phyloP scores from a whole-genome alignment of 2,797 vertebrate species.

The Harpagifer antarcticus region DNA sequence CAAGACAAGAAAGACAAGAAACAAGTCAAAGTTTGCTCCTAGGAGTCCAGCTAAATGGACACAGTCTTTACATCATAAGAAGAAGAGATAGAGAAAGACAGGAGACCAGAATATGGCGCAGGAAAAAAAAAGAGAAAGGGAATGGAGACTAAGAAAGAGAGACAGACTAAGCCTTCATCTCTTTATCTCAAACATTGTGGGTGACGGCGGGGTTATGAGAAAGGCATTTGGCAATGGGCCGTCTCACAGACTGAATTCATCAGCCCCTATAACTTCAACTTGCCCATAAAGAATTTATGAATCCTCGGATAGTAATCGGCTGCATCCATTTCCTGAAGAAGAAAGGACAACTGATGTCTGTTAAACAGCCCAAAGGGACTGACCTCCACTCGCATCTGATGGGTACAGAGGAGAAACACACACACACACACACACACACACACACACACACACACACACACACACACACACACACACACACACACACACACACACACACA shows the following conservation, averaged over 20 bases:
- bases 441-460: conserved; percentile 28
- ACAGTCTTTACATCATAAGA: conserved; percentile 50
- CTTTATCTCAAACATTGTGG: conserved; percentile 66
- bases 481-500: not conserved
- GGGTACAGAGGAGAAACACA: conserved; percentile 48
- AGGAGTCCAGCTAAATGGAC: conserved; percentile 53
- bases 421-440: conserved; percentile 27
- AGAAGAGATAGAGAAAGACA: conserved; percentile 22
- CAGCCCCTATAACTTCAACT: conserved; percentile 84
- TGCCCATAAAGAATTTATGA: conserved; percentile 91
- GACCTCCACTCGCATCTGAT: conserved; percentile 88
- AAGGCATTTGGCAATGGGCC: conserved; percentile 69
- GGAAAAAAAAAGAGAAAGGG: conserved; percentile 21
- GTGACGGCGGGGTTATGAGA: conserved; percentile 42
- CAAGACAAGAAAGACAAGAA: no score
- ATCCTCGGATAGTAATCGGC: conserved; percentile 91
- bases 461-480: conserved; percentile 11
- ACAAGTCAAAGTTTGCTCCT: conserved; percentile 47
- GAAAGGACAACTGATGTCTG: conserved; percentile 90
- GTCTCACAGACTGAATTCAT: conserved; percentile 85
- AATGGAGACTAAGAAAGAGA: conserved; percentile 32
- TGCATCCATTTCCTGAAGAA: conserved; percentile 90
- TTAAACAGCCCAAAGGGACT: conserved; percentile 91
- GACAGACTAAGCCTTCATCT: conserved; percentile 62
- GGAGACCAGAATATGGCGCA: conserved; percentile 15